Percentiles rank a stretch among this genome's conserved stretches.
Conservation (phyloP, 2,797 vertebrate species). For the Etheostoma nigrum region DNA sequence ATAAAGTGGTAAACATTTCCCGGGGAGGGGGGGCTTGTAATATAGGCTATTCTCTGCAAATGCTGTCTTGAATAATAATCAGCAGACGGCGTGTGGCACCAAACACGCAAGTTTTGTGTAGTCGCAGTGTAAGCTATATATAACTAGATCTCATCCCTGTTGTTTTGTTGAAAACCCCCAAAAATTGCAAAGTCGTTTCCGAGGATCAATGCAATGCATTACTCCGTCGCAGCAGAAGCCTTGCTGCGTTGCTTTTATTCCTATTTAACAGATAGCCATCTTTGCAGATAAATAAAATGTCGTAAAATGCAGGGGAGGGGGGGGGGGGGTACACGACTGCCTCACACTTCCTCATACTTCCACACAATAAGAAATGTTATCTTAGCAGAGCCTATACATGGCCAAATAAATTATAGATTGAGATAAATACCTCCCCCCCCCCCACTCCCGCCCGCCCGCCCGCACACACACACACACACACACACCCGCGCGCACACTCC, state of each 20-base stretch:
- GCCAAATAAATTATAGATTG: constrained; percentile 57
- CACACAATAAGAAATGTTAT: constrained; percentile 55
- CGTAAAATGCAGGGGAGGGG: constrained; percentile 47
- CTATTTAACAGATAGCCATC: constrained; percentile 70
- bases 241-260: constrained; percentile 25
- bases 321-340: constrained; percentile 53
- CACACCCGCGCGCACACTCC: constrained; percentile 2
- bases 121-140: constrained; percentile 52
- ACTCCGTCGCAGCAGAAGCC: constrained; percentile 47
- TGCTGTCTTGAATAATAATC: constrained; percentile 59
- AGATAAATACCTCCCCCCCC: constrained; percentile 56
- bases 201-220: constrained; percentile 30
- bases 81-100: constrained; percentile 47
- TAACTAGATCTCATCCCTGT: constrained; percentile 40
- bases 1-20: constrained; percentile 15
- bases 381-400: constrained; percentile 39
- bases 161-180: constrained; percentile 38
- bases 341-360: constrained; percentile 30
- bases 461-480: too few species aligned
- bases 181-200: constrained; percentile 26
- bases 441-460: neutral
- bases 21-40: constrained; percentile 21
- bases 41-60: constrained; percentile 35
- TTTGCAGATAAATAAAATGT: constrained; percentile 68
- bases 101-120: constrained; percentile 44